Conservation (phyloP, 2,797 vertebrate species). For the Thaleichthys pacificus region DNA sequence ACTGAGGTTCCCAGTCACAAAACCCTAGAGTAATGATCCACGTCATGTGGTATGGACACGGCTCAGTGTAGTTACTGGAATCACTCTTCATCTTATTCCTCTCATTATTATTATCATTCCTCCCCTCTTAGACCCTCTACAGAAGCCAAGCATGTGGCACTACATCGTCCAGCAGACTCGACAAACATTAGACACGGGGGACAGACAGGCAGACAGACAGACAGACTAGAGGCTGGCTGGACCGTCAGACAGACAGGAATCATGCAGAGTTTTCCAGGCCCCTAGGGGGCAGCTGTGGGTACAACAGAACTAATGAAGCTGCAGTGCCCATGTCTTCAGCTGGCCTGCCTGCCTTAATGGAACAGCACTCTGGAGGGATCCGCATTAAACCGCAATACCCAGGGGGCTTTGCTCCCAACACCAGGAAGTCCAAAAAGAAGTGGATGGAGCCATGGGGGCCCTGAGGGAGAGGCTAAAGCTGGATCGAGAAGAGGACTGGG, state of each 20-base stretch:
- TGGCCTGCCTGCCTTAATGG: conserved; percentile 51
- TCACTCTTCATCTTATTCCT: too few relatives aligned
- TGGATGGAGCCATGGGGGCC: not conserved
- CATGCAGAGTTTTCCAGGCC: not conserved
- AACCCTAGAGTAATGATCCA: too few relatives aligned
- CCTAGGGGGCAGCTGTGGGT: conserved; percentile 19
- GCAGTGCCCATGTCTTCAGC: conserved; percentile 13
- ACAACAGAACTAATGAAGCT: conserved; percentile 35
- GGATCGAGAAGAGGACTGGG: not conserved
- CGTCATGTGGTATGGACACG: too few relatives aligned
- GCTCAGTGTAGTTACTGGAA: too few relatives aligned
- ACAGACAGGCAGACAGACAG: not conserved
- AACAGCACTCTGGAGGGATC: conserved; percentile 60
- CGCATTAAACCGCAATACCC: conserved; percentile 50
- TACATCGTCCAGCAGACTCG: not conserved
- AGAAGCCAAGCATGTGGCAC: too few relatives aligned
- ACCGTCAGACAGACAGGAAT: not conserved
- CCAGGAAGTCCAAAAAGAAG: conserved; percentile 24
- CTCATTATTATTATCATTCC: too few relatives aligned
- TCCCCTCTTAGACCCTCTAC: too few relatives aligned
- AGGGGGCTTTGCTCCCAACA: conserved; percentile 24
- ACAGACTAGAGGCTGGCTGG: not conserved
- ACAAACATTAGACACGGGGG: not conserved
- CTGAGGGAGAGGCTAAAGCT: not conserved
- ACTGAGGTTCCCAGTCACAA: too few relatives aligned